Evolutionary conservation across 2,797 vertebrate species (phyloP).

Genomic region (Gadopsis marmoratus): DNA sequence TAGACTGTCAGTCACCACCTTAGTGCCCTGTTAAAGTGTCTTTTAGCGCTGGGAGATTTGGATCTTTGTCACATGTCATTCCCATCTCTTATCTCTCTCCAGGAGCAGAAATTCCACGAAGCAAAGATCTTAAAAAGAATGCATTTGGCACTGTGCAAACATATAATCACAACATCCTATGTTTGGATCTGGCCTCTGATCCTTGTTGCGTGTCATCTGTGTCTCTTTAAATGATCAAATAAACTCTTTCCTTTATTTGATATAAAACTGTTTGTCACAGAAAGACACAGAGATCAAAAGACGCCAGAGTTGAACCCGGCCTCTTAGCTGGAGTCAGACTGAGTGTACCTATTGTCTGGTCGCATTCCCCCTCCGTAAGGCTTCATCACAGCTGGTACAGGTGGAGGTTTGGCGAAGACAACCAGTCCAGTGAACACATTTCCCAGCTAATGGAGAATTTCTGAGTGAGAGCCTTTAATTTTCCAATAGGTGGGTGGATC

Average conservation of each 20-base stretch:
- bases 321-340: constrained; percentile 58
- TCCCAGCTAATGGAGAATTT: constrained; percentile 77
- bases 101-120: constrained; percentile 44
- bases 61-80: constrained; percentile 42
- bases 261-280: constrained; percentile 58
- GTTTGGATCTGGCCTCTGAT: constrained; percentile 55
- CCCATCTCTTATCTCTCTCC: constrained; percentile 46
- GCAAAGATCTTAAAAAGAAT: constrained; percentile 35
- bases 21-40: constrained; percentile 3
- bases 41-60: constrained; percentile 4
- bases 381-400: constrained; percentile 57
- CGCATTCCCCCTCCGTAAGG: constrained; percentile 19
- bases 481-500: constrained; percentile 80
- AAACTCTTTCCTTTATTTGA: constrained; percentile 58
- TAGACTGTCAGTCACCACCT: constrained; percentile 1
- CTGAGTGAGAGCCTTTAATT: constrained; percentile 78
- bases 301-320: constrained; percentile 43
- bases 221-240: constrained; percentile 62
- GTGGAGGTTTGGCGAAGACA: constrained; percentile 55
- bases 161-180: constrained; percentile 67
- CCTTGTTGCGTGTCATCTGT: constrained; percentile 62
- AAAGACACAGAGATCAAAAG: constrained; percentile 63
- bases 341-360: constrained; percentile 61
- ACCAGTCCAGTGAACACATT: constrained; percentile 68
- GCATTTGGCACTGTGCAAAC: constrained; percentile 35